Evolutionary conservation across 2,113 vertebrate genomes (phyloP), one percentile per base, ranked within the genome.

Genomic region (Aphyosemion australe): DNA sequence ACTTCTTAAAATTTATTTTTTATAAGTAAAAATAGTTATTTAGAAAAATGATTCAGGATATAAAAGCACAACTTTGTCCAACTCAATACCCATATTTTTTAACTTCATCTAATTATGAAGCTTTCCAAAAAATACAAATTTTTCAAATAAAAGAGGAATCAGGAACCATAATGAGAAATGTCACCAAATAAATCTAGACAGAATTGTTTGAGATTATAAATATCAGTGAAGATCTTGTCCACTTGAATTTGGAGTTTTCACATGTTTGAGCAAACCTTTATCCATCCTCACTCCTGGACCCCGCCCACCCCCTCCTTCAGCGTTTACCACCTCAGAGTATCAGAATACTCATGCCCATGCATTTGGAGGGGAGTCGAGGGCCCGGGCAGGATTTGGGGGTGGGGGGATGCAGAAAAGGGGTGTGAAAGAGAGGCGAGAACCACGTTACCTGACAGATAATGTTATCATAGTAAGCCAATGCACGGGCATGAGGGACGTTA

Each of bases 391-490:
- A 76, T 86, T 78, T 56, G 69, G 69, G 71, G 76, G 69, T 0
- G 26, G 26, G 26, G 76, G 18, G 78, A 79, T 87, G 76, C 87
- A 91, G 88, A 84, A 83, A 79, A 46, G 50, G 81, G 82, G 83
- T 31, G 45, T 37, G 80, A 78, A 84, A 90, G 87, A 92, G 92
- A 92, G 90, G 91, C 85, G 82, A 91, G 87, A 93, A 92, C 89
- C 88, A 93, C 93, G 84, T 93, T 87, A 94, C 90, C 87, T 87
- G 94, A 89, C 93, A 95, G 93, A 94, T 89, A 94, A 94, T 89
- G 91, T 94, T 94, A 95, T 93, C 86, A 86, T 92, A 94, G 92
- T 81, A 92, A 94, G 94, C 91, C 89, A 91, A 94, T 82, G 88
- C 84, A 91, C 48, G 79, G 88, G 93, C 94, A 94, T 91, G 92